These are phyloP conservation scores for Drosophila willistoni DNA, from an alignment of 1,140 invertebrate species.

Conservation along the genomic window DNA sequence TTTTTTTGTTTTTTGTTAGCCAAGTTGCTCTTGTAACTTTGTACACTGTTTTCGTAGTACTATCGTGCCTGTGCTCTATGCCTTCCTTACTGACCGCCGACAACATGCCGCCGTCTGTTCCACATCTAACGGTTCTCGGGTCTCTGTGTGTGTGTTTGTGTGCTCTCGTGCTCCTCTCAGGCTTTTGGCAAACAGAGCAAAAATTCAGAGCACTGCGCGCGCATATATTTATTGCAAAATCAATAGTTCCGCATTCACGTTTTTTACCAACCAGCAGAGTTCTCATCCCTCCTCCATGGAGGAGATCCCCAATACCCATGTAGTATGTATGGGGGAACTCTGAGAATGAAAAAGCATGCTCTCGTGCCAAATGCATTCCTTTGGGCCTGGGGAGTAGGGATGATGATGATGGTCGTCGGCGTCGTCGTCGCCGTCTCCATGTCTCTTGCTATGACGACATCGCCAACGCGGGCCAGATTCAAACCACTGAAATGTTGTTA, in stretches of 20 bases:
- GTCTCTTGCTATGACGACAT: too few species aligned
- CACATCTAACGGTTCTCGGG: constrained; percentile 4
- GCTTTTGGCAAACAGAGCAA: constrained; percentile 31
- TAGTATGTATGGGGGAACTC: too few species aligned
- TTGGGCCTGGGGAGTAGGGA: too few species aligned
- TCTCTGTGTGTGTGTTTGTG: constrained; percentile 6
- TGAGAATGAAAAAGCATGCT: too few species aligned
- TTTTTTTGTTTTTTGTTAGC: not conserved
- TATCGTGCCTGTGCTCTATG: constrained; percentile 35
- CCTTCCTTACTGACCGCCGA: constrained; percentile 70
- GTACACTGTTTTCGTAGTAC: constrained; percentile 9
- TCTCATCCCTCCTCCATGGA: not conserved
- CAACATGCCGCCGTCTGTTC: constrained; percentile 58
- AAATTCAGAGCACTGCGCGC: constrained; percentile 71
- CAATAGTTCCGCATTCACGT: constrained; percentile 74
- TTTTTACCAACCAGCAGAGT: not conserved
- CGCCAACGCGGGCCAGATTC: too few species aligned
- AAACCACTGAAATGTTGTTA: too few species aligned
- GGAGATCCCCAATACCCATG: not conserved
- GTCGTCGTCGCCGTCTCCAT: too few species aligned
- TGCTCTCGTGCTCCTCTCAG: constrained; percentile 32
- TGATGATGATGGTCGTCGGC: too few species aligned
- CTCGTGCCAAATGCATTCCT: too few species aligned
- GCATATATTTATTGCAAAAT: constrained; percentile 76
- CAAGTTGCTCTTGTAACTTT: constrained; percentile 3